Base-by-base conservation (phyloP, 2,797 vertebrate species). In the Tokudaia tokunoshimensis region DNA sequence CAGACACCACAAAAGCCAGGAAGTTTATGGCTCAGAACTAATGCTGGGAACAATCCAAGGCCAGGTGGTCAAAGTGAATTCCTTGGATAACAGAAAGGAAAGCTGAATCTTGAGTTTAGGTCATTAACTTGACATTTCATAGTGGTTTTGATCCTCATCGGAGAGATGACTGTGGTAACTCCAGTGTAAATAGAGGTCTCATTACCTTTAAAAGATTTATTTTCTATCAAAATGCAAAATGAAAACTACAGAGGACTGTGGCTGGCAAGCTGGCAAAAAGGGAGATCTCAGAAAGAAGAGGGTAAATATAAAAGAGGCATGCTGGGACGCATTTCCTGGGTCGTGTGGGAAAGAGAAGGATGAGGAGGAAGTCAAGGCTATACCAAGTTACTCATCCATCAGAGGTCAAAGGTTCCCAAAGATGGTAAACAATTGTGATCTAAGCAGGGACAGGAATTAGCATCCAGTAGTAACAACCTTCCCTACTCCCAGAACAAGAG, bases 151-250 rank as follows among this genome's bases (percentile, higher is more conserved):
- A 29, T 79, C 47, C 75, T 44, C 67, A 72, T 37, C 44, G 72
- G 61, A 78, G 20, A n/a, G 37, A 50, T 61, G 20, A 86, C 3
- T 70, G 59, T 6, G 14, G 13, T 55, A 91, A 55, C 76, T 31
- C 14, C 47, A 41, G 47, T 34, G 24, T 67, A 65, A 55, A 79
- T 47, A 55, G 10, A 92, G 67, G 79, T 92, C 57, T 13, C 55
- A 20, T 61, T 79, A 91, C 29, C 61, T 97, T 86, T 92, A 34
- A 44, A 37, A 95, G 93, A 74, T 74, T 75, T 79, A 61, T 65
- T 59, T 37, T 15, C 37, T 65, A 26, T 11, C 15, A 61, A 89
- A 61, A 74, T 17, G 26, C n/a, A 90, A 84, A 92, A 85, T 3
- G n/a, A 61, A 92, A 97, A 83, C 57, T 85, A 94, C 1, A 65